Conservation (phyloP, 2,113 vertebrate species). For the Solea solea region DNA sequence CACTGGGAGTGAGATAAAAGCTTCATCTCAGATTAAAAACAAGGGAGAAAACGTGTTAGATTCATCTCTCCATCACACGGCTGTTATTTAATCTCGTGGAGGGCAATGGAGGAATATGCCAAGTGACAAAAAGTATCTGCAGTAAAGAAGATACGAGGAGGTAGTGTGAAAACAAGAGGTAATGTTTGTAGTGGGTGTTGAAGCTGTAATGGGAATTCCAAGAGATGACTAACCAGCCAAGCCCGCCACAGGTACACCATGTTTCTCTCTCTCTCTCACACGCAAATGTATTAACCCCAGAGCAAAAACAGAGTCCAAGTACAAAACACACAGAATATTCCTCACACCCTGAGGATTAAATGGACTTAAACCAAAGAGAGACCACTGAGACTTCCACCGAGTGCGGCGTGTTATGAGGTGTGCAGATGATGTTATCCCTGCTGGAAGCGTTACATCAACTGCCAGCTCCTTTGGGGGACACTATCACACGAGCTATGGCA, state of each 20-base stretch:
- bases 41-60: no score
- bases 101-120: no score
- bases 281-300: background rate
- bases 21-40: background rate
- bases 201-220: slow-evolving; percentile 10
- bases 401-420: slow-evolving; percentile 46
- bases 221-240: slow-evolving; percentile 27
- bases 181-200: slow-evolving; percentile 17
- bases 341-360: slow-evolving; percentile 24
- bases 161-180: slow-evolving; percentile 1
- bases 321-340: slow-evolving; percentile 14
- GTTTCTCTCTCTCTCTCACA: background rate
- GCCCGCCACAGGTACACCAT: slow-evolving; percentile 3
- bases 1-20: slow-evolving; percentile 41
- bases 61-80: no score
- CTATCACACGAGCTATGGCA: slow-evolving; percentile 38
- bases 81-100: no score
- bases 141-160: no score
- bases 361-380: slow-evolving; percentile 29
- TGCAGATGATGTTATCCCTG: slow-evolving; percentile 62
- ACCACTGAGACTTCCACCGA: slow-evolving; percentile 36
- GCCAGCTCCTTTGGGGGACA: slow-evolving; percentile 53
- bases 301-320: slow-evolving; percentile 30
- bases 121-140: no score
- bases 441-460: slow-evolving; percentile 64